Conservation (phyloP, 2,113 vertebrate genomes). For the Gasterosteus nipponicus region DNA sequence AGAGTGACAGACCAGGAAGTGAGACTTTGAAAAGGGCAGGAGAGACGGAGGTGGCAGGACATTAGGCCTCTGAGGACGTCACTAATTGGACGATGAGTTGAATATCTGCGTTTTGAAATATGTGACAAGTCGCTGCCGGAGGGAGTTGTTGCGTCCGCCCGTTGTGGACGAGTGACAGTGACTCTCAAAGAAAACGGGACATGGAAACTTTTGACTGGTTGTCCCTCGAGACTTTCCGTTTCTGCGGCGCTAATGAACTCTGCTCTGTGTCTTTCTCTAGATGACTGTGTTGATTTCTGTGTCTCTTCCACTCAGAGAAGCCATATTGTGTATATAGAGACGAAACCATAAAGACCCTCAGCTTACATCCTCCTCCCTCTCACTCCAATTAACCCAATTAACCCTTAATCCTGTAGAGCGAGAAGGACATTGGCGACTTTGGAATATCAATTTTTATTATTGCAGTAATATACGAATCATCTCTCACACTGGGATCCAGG, state of each 20-base stretch:
- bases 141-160: conserved; percentile 53
- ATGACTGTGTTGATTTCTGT: conserved; percentile 71
- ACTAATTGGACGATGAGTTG: conserved; percentile 76
- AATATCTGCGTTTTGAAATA: conserved; percentile 65
- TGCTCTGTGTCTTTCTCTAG: conserved; percentile 62
- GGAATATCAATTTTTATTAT: conserved; percentile 71
- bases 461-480: conserved; percentile 67
- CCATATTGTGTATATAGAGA: conserved; percentile 85
- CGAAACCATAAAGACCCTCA: conserved; percentile 78
- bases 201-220: conserved; percentile 62
- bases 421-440: conserved; percentile 58
- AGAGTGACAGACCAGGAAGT: conserved; percentile 50
- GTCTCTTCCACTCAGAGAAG: conserved; percentile 84
- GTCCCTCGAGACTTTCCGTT: conserved; percentile 65
- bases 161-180: conserved; percentile 64
- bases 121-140: conserved; percentile 63
- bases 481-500: conserved; percentile 50
- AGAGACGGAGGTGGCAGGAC: conserved; percentile 67
- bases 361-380: conserved; percentile 54
- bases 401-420: conserved; percentile 50
- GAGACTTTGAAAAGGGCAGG: conserved; percentile 69
- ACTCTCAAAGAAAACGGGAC: conserved; percentile 56
- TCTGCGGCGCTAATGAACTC: conserved; percentile 65
- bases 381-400: conserved; percentile 66
- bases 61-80: conserved; percentile 70